Evolutionary conservation across 2,113 vertebrate genomes (phyloP), one percentile per base, ranked within the genome.

Genomic region (Leuciscus idus): DNA sequence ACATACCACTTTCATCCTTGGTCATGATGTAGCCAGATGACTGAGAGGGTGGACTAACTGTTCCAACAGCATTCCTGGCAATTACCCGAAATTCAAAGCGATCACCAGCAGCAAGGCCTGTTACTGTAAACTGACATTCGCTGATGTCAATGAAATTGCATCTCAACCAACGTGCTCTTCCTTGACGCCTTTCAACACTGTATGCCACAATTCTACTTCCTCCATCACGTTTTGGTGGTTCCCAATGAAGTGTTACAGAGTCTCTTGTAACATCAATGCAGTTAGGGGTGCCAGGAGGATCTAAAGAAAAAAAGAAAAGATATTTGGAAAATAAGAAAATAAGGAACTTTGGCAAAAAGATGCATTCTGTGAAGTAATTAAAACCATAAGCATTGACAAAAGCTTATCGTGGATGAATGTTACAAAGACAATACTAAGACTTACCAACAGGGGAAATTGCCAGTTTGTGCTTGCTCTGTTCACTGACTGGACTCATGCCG

Each of bases 1-100:
- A 89, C 96, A 93, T 96, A 99, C 98, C 90, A 28, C 96, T 98
- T 94, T 99, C 98, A 91, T 99, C 98, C 93, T 95, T 98, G 89
- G 98, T 99, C 98, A 99, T 99, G 85, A 99, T 98, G 87, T 97
- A 92, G 77, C 96, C 97, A 88, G 98, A 99, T 87, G 98, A 97
- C 88, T 99, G 98, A 26, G 98, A 99, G 39, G 98, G 98, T 0
- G 98, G 98, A 91, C 98, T 99, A 90, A 99, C 93, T 26, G 98
- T 99, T 89, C 97, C 97, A 85, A 99, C 95, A 82, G 98, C 98
- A 83, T 99, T 99, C 90, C 98, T 97, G 90, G 98, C 98, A 88
- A 98, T 96, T 84, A 98, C 96, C 94, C 98, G 96, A 92, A 99
- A 99, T 90, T 99, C 98, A 1, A 95, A 98, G 70, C 98, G 95